A percentile compares a stretch with the other conserved stretches of the same genome.
phyloP scores from a whole-genome alignment of 2,113 vertebrate species.

The Morone saxatilis region DNA sequence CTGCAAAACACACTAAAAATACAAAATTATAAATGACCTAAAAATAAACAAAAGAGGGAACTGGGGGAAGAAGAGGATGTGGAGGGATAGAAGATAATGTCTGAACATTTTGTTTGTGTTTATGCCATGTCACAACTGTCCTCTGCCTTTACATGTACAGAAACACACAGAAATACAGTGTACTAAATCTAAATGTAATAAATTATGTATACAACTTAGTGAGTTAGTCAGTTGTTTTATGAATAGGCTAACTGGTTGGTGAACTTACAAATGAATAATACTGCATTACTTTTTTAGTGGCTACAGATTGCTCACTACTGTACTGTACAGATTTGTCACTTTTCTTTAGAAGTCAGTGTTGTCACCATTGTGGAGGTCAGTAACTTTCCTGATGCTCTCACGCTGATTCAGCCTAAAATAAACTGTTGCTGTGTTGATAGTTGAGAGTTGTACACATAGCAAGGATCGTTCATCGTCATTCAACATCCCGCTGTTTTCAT shows the following conservation, averaged over 20 bases:
- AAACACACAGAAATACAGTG: background rate
- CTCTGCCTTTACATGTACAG: slow-evolving; percentile 9
- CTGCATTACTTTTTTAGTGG: background rate
- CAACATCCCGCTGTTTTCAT: background rate
- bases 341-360: background rate
- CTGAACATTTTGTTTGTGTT: slow-evolving; percentile 47
- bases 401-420: background rate
- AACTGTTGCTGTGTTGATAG: background rate
- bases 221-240: background rate
- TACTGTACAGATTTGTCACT: background rate
- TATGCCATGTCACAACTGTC: slow-evolving; percentile 24
- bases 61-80: slow-evolving; percentile 52
- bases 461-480: background rate
- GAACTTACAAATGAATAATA: background rate
- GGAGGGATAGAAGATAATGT: slow-evolving; percentile 43
- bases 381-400: background rate
- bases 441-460: background rate
- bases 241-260: background rate
- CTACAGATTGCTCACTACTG: too few species aligned
- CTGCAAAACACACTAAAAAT: slow-evolving; percentile 57
- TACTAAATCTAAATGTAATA: background rate
- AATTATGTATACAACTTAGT: background rate
- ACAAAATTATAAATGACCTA: slow-evolving; percentile 50
- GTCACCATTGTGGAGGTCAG: background rate
- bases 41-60: slow-evolving; percentile 69